A percentile compares a stretch with the other conserved stretches of the same genome.
These are phyloP conservation scores for Forbesichthys papilliferus DNA, from an alignment of 2,113 vertebrate species.

Conservation along the genomic window DNA sequence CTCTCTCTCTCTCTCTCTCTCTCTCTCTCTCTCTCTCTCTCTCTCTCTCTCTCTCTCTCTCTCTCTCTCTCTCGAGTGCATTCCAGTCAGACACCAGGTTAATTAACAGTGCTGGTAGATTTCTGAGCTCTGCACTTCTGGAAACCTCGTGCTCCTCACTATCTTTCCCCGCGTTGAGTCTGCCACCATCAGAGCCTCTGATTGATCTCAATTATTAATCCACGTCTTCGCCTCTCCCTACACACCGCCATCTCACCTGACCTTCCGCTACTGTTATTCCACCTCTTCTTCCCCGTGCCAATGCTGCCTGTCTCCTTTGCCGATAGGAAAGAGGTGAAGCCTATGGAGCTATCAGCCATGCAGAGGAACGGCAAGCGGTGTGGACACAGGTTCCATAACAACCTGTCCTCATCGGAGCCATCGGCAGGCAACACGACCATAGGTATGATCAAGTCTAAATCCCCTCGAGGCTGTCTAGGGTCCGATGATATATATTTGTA, in stretches of 20 bases:
- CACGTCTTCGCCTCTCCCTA: no score
- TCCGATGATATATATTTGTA: no score
- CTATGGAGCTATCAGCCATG: constrained; percentile 56
- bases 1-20: no score
- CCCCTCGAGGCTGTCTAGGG: neutral
- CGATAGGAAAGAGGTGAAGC: constrained; percentile 76
- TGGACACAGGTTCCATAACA: constrained; percentile 82
- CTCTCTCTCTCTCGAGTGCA: neutral
- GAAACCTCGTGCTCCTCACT: neutral
- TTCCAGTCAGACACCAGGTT: neutral
- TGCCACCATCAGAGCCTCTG: constrained; percentile 20
- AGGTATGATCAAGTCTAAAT: constrained; percentile 65
- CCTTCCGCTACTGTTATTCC: neutral
- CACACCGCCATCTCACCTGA: no score
- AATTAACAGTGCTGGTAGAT: neutral
- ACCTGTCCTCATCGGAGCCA: constrained; percentile 79
- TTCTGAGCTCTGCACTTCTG: neutral
- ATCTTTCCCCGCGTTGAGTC: neutral
- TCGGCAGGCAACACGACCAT: constrained; percentile 79
- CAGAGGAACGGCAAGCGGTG: constrained; percentile 77
- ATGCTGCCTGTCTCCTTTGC: neutral
- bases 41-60: no score
- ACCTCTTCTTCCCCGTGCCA: neutral
- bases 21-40: no score
- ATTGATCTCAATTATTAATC: constrained; percentile 47